phyloP scores from a whole-genome alignment of 2,888 invertebrate species.

The Loripinus fragilis region DNA sequence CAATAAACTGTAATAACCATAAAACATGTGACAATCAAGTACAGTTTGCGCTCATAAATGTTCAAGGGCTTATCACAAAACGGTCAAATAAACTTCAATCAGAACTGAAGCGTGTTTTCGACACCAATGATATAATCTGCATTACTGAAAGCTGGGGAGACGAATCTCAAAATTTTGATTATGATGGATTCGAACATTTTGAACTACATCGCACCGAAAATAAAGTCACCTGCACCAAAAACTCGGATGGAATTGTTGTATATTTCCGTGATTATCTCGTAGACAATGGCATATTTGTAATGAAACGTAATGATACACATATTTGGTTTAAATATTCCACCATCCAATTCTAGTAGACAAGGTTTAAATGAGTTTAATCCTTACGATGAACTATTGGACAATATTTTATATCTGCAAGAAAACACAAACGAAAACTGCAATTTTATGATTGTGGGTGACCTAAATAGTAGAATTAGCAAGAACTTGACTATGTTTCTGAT shows the following conservation, averaged over 20 bases:
- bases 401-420: slow-evolving; percentile 5
- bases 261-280: slow-evolving; percentile 14
- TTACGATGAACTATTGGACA: slow-evolving; percentile 12
- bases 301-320: slow-evolving; percentile 20
- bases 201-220: background rate
- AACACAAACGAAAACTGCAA: slow-evolving; percentile 3
- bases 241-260: slow-evolving; percentile 17
- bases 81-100: background rate
- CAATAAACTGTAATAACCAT: background rate
- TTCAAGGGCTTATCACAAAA: background rate
- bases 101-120: slow-evolving; percentile 21
- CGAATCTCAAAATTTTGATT: slow-evolving; percentile 8
- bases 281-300: background rate
- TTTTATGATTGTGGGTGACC: slow-evolving; percentile 26
- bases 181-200: slow-evolving; percentile 4
- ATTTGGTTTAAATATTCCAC: slow-evolving; percentile 24
- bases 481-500: slow-evolving; percentile 25
- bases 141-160: slow-evolving; percentile 28
- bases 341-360: too few relatives aligned
- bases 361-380: slow-evolving; percentile 10
- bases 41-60: background rate
- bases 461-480: slow-evolving; percentile 9
- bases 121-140: slow-evolving; percentile 17
- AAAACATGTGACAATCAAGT: background rate
- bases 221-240: background rate